Evolutionary conservation across 37 sponge, comb jelly and placozoan genomes (phyloP), one percentile per base, ranked within the genome.

Genomic region (Lycopodina hypogea): DNA sequence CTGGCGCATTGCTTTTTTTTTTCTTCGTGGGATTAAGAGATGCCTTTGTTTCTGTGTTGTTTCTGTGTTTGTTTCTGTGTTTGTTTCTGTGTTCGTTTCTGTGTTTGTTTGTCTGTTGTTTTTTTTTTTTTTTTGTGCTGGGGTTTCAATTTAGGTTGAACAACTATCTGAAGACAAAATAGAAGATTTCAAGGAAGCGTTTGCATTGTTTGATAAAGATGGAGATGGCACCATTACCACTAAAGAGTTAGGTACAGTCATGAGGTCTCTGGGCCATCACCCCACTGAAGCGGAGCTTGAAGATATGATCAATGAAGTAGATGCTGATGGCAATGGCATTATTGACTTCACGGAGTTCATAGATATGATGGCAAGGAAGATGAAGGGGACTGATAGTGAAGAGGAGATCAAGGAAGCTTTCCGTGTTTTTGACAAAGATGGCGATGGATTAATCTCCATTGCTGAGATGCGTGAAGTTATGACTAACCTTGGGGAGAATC

Each of bases 261-360:
- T 99, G 97, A 87, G 97, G n/a, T 99, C 99, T 26, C 86, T 99
- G 12, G 99, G 99, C 23, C 99, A 96, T 84, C 96, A 96, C 77
- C 99, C 99, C 35, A 96, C 97, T 32, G 99, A 99, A 64, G 97
- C 99, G n/a, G 99, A 99, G 75, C 91, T 99, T 11, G 93, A 93
- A 69, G 99, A 99, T 75, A 99, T 99, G 99, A 94, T 99, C 89
- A 99, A 96, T 73, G 99, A 99, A 70, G 99, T 98, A 41, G 97
- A 96, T 68, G 93, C 96, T 40, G 97, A 96, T 71, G 97, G 99
- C 19, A 99, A 99, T 68, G 99, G 99, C 8, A 99, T 97, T 19
- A 99, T 99, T 59, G 99, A 99, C 74, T 99, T 99, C 81, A 84
- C 95, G 9, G 99, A 99, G 66, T 99, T 99, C 71, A 87, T 99